A percentile compares a stretch with the other conserved stretches of the same genome.
These are phyloP conservation scores for Dasyurus viverrinus DNA, from an alignment of 2,113 vertebrate species.

Conservation along the genomic window DNA sequence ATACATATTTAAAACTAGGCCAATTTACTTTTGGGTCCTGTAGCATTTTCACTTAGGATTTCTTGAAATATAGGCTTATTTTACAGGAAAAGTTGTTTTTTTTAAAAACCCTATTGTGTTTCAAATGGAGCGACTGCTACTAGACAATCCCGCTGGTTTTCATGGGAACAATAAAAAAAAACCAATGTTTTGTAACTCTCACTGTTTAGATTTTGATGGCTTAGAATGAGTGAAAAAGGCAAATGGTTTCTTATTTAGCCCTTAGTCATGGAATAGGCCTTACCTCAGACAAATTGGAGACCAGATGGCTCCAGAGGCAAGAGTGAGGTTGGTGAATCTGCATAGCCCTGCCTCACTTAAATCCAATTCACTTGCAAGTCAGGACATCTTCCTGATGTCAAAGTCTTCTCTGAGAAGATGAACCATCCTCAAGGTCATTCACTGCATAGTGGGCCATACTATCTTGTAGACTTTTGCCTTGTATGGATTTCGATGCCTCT, in stretches of 20 bases:
- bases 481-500: background rate
- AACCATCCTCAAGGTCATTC: no score
- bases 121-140: background rate
- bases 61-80: background rate
- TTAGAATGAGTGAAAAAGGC: background rate
- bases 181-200: background rate
- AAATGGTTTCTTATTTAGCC: background rate
- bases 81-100: no score
- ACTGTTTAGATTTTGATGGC: background rate
- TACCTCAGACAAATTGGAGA: background rate
- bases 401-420: no score
- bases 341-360: no score
- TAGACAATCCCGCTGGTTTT: background rate
- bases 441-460: background rate
- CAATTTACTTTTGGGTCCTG: background rate
- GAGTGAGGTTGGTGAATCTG: no score
- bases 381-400: no score
- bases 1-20: no score
- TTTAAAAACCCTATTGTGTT: background rate
- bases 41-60: background rate
- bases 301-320: no score
- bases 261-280: background rate
- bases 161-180: no score
- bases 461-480: background rate
- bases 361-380: no score